These are phyloP conservation scores for Diadema setosum DNA, from an alignment of 35 echinoderm and acorn worm species.

Conservation along the genomic window DNA sequence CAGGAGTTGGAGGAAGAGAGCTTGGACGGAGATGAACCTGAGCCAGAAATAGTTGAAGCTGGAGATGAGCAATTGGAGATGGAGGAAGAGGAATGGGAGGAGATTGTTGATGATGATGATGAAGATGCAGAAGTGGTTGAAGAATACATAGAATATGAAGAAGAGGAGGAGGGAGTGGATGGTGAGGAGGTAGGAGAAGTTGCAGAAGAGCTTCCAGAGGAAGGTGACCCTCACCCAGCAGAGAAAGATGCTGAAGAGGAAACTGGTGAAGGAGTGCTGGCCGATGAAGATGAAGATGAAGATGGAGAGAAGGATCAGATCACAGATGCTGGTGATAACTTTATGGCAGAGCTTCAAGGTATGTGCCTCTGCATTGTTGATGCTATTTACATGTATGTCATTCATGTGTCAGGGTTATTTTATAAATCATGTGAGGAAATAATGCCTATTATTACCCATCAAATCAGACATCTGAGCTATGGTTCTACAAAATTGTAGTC, in stretches of 20 bases:
- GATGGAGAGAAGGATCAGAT: not conserved
- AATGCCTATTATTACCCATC: not conserved
- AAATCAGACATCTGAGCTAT: too few species aligned
- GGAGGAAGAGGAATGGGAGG: not conserved
- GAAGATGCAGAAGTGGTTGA: conserved; percentile 39
- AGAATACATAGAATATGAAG: not conserved
- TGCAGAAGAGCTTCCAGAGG: not conserved
- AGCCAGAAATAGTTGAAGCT: not conserved
- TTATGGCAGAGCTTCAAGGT: conserved; percentile 27
- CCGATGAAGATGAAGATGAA: conserved; percentile 6
- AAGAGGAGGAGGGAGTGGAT: not conserved
- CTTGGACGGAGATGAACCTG: not conserved
- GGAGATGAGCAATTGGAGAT: conserved; percentile 7
- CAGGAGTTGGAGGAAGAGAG: not conserved
- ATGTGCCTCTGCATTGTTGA: not conserved
- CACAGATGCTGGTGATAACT: not conserved
- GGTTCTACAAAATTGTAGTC: too few species aligned
- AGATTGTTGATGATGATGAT: not conserved
- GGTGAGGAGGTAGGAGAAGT: not conserved
- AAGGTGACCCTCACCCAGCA: too few species aligned
- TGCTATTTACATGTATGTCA: not conserved
- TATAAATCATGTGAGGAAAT: not conserved
- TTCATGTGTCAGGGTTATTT: not conserved
- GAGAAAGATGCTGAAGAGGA: not conserved
- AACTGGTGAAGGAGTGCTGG: not conserved